A percentile compares a stretch with the other conserved stretches of the same genome.
phyloP scores from a whole-genome alignment of 2,797 vertebrate genomes.

The Tauraco hartlaubi region DNA sequence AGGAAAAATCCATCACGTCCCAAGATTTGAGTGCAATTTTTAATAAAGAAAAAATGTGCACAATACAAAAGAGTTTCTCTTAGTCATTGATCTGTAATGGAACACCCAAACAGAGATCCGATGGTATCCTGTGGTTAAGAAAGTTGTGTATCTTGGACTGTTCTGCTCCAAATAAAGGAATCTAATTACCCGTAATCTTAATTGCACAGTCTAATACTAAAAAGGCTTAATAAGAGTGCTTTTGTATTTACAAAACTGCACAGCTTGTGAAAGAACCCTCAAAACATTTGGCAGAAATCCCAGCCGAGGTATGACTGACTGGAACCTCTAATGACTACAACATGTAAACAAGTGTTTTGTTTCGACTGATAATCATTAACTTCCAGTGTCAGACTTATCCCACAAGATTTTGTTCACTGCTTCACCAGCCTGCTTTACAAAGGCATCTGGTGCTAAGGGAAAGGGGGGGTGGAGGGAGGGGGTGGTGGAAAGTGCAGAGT shows the following conservation, averaged over 20 bases:
- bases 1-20: slow-evolving; percentile 3
- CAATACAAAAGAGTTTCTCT: slow-evolving; percentile 5
- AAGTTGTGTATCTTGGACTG: slow-evolving; percentile 74
- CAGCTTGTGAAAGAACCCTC: slow-evolving; percentile 86
- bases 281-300: slow-evolving; percentile 87
- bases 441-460: slow-evolving; percentile 76
- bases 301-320: slow-evolving; percentile 85
- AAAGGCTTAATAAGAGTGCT: slow-evolving; percentile 83
- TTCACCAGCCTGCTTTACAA: slow-evolving; percentile 78
- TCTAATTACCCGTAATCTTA: slow-evolving; percentile 82
- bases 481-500: not conserved
- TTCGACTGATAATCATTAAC: slow-evolving; percentile 85
- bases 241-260: slow-evolving; percentile 87
- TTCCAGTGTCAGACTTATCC: slow-evolving; percentile 82
- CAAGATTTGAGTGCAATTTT: slow-evolving; percentile 42
- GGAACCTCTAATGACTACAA: slow-evolving; percentile 85
- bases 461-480: not conserved
- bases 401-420: slow-evolving; percentile 81
- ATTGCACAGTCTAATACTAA: slow-evolving; percentile 82
- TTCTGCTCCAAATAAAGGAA: slow-evolving; percentile 78
- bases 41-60: slow-evolving; percentile 53
- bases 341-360: slow-evolving; percentile 88
- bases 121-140: slow-evolving; percentile 56
- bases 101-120: slow-evolving; percentile 54
- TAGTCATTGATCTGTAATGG: slow-evolving; percentile 31